Percentiles rank a stretch among this genome's conserved stretches.
Conservation (phyloP, 2,888 invertebrate genomes). For the Neria commutata region DNA sequence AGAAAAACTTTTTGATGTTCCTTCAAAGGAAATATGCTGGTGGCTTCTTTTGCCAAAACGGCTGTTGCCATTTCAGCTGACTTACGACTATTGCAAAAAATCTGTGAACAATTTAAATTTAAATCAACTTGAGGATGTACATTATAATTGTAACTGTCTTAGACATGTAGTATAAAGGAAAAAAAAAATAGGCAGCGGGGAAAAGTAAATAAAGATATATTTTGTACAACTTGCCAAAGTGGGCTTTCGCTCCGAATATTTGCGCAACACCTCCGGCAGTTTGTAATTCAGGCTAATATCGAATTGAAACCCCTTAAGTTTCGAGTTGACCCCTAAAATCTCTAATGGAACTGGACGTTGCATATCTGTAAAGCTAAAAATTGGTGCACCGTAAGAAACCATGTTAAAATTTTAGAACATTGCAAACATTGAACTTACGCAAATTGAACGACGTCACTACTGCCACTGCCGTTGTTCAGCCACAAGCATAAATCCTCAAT, state of each 20-base stretch:
- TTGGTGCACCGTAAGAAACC: no score
- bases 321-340: conserved; percentile 68
- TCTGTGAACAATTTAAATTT: conserved; percentile 58
- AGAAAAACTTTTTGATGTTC: conserved; percentile 21
- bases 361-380: conserved; percentile 72
- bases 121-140: no score
- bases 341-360: conserved; percentile 76
- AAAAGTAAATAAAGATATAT: neutral
- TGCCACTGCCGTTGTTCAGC: conserved; percentile 63
- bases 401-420: no score
- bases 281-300: conserved; percentile 80
- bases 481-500: conserved; percentile 76
- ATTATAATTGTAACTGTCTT: no score
- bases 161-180: conserved; percentile 7
- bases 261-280: conserved; percentile 70
- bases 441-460: conserved; percentile 13
- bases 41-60: conserved; percentile 58
- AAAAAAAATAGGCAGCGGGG: neutral
- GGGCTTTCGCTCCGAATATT: conserved; percentile 76
- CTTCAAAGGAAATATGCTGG: conserved; percentile 18
- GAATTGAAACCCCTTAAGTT: conserved; percentile 73
- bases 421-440: conserved; percentile 13
- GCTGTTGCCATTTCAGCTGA: conserved; percentile 73
- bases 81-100: conserved; percentile 81
- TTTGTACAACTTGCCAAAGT: conserved; percentile 65